Percentiles rank a stretch among this genome's conserved stretches.
phyloP scores from a whole-genome alignment of 1,140 invertebrate genomes.

The Drosophila prosaltans region DNA sequence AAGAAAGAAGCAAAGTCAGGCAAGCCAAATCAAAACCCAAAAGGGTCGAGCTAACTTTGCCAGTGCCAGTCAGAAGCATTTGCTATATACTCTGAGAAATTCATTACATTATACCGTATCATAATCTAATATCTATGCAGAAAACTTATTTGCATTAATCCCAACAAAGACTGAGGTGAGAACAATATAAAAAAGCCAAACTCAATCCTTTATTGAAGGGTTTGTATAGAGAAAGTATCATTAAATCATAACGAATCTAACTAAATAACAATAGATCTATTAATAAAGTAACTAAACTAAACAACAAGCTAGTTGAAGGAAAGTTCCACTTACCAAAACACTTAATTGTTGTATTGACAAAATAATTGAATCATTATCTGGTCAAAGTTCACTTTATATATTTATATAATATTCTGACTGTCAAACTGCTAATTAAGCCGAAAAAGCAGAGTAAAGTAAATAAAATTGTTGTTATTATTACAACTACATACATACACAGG shows the following conservation, averaged over 20 bases:
- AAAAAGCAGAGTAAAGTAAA: constrained; percentile 43
- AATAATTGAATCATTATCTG: not conserved
- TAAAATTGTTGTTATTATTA: constrained; percentile 31
- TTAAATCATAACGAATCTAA: no score
- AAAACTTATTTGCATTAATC: not conserved
- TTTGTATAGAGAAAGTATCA: no score
- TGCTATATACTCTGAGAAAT: not conserved
- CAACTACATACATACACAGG: no score
- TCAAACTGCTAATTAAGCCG: constrained; percentile 59
- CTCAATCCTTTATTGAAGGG: no score
- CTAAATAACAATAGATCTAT: no score
- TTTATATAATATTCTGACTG: constrained; percentile 2
- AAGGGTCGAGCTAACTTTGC: not conserved
- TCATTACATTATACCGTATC: not conserved
- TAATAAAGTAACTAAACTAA: no score
- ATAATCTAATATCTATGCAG: not conserved
- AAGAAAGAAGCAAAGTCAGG: no score
- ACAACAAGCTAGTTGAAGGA: no score
- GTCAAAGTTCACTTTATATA: not conserved
- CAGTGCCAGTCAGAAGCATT: not conserved
- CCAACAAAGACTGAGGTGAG: no score
- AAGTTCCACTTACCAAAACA: no score
- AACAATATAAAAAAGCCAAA: no score
- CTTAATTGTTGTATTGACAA: not conserved
- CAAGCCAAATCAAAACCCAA: constrained; percentile 32